Evolutionary conservation across 2,888 invertebrate species (phyloP), one percentile per base, ranked within the genome.

Genomic region (Synergus gifuensis): DNA sequence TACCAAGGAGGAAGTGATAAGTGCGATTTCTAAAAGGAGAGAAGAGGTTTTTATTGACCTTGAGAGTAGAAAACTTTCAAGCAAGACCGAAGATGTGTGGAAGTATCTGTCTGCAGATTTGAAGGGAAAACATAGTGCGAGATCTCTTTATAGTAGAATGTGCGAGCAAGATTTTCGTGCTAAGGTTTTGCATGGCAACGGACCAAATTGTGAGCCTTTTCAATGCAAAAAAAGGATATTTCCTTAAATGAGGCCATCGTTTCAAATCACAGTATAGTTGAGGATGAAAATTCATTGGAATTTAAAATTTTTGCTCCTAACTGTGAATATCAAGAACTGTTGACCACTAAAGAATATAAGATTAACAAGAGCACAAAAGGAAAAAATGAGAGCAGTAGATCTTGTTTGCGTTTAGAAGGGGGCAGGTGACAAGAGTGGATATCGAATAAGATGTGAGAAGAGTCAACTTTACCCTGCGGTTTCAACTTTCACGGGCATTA

Each of bases 351-450:
- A 63, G 12, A 14, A 12, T 28, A 28, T 12, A n/a, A 22, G 9
- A 22, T 22, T 12, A 36, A n/a, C 12, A 49, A 49, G 14, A 12
- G 36, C 9, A 63, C 9, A 63, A 63, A 16, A 11, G 4, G 28
- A 28, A 63, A n/a, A 9, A 9, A 78, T 46, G 2, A 18, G 14
- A 42, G 40, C 14, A 18, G n/a, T 14, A 60, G 69, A 58, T 42
- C 22, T 42, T 58, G 60, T 54, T 49, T 36, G 16, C 18, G 40
- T 76, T 58, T 78, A 22, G 62, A 42, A 44, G 40, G 54, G 18
- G 60, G 78, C 28, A 44, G 60, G 18, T 69, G 73, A 73, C 58
- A 78, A 62, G 62, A 78, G 9, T 78, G 78, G 78, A 66, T 67
- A 14, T 64, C 67, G 14, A 40, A 78, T 46, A n/a, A 66, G 42